These are phyloP conservation scores for Harpalus rufipes DNA, from an alignment of 2,888 invertebrate genomes.

Conservation along the genomic window DNA sequence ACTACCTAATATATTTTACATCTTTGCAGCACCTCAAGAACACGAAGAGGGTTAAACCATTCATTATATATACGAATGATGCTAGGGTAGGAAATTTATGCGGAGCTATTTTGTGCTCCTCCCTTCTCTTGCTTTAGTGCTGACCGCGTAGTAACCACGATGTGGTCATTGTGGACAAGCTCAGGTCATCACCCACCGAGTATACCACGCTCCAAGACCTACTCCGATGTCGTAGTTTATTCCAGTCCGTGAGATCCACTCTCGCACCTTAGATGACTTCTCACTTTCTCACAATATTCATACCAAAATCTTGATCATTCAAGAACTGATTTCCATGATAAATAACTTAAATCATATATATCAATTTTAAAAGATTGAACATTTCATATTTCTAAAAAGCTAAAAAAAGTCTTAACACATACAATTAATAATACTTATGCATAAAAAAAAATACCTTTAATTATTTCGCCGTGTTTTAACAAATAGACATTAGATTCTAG, in stretches of 20 bases:
- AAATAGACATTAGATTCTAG: too few species aligned
- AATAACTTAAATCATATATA: too few species aligned
- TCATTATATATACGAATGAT: not conserved
- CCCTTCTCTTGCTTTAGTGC: not conserved
- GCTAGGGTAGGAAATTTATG: not conserved
- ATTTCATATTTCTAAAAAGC: too few species aligned
- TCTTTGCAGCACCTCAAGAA: not conserved
- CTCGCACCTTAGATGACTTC: not conserved
- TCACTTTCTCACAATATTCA: too few species aligned
- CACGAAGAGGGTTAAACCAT: not conserved
- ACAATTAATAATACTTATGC: too few species aligned
- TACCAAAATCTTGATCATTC: too few species aligned
- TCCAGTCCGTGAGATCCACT: not conserved
- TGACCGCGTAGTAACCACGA: not conserved
- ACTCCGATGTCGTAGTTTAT: not conserved
- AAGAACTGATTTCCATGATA: too few species aligned
- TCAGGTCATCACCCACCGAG: not conserved
- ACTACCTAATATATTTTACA: not conserved
- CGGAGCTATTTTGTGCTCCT: not conserved
- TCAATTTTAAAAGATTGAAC: too few species aligned
- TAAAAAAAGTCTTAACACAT: too few species aligned
- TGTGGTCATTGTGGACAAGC: not conserved
- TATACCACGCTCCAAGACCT: not conserved
- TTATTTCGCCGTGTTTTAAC: too few species aligned
- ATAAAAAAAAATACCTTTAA: too few species aligned